Evolutionary conservation across 2,113 vertebrate genomes (phyloP), one percentile per base, ranked within the genome.

Genomic region (Sterrhoptilus dennistouni): DNA sequence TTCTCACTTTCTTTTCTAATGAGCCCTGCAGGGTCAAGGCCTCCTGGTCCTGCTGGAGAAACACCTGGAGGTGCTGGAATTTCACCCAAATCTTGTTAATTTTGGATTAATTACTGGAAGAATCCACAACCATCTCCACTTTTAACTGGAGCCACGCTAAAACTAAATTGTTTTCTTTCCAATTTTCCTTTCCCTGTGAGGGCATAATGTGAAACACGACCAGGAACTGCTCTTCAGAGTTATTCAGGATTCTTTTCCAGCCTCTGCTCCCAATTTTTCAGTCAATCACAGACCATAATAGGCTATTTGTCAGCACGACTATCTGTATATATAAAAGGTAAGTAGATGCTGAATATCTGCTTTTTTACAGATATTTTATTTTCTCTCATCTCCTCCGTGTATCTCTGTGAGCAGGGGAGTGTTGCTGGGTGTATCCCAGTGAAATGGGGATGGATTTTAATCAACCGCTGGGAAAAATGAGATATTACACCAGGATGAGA

Each of bases 391-490:
- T 95, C 75, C 91, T 78, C 60, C 31, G 60, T 71, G 50, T 91
- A 10, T 94, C 87, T 89, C 60, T 83, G 82, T 45, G 89, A 76
- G 94, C 90, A 95, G 61, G 83, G 90, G 91, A 97, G 83, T 90
- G 80, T 88, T 61, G 17, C 5, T 96, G 74, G 95, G 82, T 96
- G 84, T 94, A 80, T 81, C 72, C 60, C 65, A 57, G 86, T 44
- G 86, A 87, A 97, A 95, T 54, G 52, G 49, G 64, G 94, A 96
- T 66, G 72, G 75, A 85, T 97, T 97, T 76, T 96, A 97, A 97
- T 97, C 87, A 97, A 53, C 59, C 36, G 56, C 87, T 94, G 95
- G 87, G 94, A 96, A 97, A 97, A 97, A 95, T 90, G 92, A 97
- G 84, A 78, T 86, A 84, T 54, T 76, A 33, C 49, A 71, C 27